Base-by-base conservation (phyloP, 2,797 vertebrate species). In the Sebastes steindachneri region DNA sequence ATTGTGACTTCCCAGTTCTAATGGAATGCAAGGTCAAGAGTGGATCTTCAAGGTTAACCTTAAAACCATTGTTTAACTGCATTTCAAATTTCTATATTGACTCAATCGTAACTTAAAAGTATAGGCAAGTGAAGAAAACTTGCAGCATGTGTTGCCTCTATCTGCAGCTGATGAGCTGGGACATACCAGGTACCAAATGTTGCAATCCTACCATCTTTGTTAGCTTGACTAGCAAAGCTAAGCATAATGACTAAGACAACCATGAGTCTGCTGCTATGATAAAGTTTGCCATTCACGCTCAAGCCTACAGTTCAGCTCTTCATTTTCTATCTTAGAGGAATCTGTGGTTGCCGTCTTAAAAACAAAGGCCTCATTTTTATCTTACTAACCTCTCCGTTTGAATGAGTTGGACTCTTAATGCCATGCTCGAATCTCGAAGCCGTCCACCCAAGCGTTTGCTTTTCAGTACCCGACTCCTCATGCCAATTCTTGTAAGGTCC, bases 211-310 rank as follows among this genome's bases (percentile, higher is more conserved):
- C 48, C 35, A 28, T 71, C 57, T 77, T 21, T 72, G 29, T 84
- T 88, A 85, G 68, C 78, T 86, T 67, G 59, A 77, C 70, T 79
- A 73, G 82, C 63, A 77, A 88, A 90, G 84, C 85, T 79, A 71
- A 55, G 85, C 80, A 77, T 77, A 73, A 79, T 85, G 85, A 84
- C 75, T 68, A 33, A 37, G 62, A 72, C 62, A 78, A 26, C 55
- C 74, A 72, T 67, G 66, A 77, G 29, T 84, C 68, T 86, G 74
- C 73, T 76, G 81, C 75, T 83, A 62, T 77, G 59, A 86, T 80
- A 73, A 81, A 86, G 45, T 31, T 76, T 90, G 90, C 79, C 81
- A 64, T 75, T 83, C 71, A 45, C 15, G 26, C 67, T 68, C 48
- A 84, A 84, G 72, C 79, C 73, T 68, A 75, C 68, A 77, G 53